A percentile compares a stretch with the other conserved stretches of the same genome.
Conservation (phyloP, 2,113 vertebrate species). For the Elachura formosa region DNA sequence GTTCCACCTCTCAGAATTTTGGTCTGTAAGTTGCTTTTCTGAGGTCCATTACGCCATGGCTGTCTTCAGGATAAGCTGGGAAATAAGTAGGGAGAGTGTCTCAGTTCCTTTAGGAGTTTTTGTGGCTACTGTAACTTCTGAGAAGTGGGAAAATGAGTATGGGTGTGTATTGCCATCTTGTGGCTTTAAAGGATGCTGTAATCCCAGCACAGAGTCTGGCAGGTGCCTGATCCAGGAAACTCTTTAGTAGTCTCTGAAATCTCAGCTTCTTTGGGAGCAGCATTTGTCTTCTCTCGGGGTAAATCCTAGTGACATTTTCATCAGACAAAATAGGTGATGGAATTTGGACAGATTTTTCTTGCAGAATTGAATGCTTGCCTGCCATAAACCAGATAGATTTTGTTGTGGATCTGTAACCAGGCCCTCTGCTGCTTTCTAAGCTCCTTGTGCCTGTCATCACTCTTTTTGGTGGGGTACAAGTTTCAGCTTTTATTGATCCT, state of each 20-base stretch:
- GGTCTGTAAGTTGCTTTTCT: not conserved
- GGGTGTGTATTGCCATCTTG: conserved; percentile 45
- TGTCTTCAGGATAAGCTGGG: not conserved
- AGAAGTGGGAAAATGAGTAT: not conserved
- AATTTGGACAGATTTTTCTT: not conserved
- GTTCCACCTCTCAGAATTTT: not conserved
- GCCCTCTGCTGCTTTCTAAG: not conserved
- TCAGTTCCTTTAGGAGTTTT: not conserved
- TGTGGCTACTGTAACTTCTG: not conserved
- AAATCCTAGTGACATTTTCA: not conserved
- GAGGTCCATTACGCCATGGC: not conserved
- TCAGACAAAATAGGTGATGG: not conserved
- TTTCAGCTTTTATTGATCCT: not conserved
- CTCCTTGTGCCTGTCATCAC: not conserved
- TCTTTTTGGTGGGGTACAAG: not conserved
- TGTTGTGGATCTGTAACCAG: not conserved
- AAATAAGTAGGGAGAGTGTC: not conserved
- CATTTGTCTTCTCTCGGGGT: not conserved
- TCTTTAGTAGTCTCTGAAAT: not conserved
- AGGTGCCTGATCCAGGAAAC: not conserved
- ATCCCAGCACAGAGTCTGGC: not conserved
- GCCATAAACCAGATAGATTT: not conserved
- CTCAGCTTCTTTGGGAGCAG: not conserved
- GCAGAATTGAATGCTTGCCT: not conserved
- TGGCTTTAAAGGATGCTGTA: not conserved